phyloP scores from a whole-genome alignment of 2,888 invertebrate genomes.

The Caenorhabditis panamensis region DNA sequence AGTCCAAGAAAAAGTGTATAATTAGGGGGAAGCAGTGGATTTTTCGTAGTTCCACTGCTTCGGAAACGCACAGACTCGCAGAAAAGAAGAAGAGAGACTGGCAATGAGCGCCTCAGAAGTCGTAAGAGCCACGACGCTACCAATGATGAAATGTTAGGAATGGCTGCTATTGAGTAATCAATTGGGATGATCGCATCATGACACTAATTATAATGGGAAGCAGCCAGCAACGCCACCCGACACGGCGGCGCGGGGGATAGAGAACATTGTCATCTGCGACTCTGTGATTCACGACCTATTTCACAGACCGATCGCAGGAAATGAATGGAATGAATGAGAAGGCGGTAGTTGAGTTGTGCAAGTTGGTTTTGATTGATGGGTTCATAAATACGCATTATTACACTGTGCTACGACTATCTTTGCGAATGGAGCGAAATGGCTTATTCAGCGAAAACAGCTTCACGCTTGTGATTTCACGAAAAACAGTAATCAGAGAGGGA shows the following conservation, averaged over 20 bases:
- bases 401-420: slow-evolving; percentile 4
- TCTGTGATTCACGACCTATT: neutral
- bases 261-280: slow-evolving; percentile 3
- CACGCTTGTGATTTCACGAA: neutral
- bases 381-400: slow-evolving; percentile 30
- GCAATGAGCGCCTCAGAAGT: neutral
- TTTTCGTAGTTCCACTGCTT: neutral
- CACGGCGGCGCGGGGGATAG: neutral
- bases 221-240: slow-evolving; percentile 22
- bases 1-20: slow-evolving; percentile 1
- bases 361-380: slow-evolving; percentile 45
- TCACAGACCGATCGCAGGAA: slow-evolving; percentile 21
- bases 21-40: neutral
- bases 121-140: neutral
- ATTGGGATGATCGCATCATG: slow-evolving; percentile 27
- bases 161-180: slow-evolving; percentile 1
- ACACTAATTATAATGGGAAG: slow-evolving; percentile 50
- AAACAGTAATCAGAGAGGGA: neutral
- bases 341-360: slow-evolving; percentile 21
- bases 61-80: neutral
- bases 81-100: too few relatives aligned
- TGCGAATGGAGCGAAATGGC: neutral
- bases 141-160: slow-evolving; percentile 2
- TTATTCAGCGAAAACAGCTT: neutral
- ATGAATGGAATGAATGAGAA: neutral